Percentiles rank a stretch among this genome's conserved stretches.
Conservation (phyloP, 2,113 vertebrate genomes). For the Daubentonia madagascariensis region DNA sequence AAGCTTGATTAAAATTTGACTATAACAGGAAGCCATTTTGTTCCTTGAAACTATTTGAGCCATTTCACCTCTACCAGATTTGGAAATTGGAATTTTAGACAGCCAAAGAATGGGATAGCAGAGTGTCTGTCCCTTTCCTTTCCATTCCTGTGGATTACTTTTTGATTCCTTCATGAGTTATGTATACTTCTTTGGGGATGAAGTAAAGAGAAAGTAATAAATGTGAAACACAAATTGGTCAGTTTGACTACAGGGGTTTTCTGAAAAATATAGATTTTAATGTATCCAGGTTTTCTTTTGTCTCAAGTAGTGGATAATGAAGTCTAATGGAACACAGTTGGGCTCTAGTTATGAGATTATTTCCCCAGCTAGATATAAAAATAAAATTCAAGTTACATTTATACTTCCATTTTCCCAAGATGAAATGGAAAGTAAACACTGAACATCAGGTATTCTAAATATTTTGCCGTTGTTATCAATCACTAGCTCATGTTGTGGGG, state of each 20-base stretch:
- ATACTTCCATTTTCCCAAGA: neutral
- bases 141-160: neutral
- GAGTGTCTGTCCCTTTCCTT: neutral
- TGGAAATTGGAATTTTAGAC: neutral
- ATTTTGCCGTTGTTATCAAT: neutral
- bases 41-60: neutral
- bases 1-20: neutral
- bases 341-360: neutral
- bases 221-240: neutral
- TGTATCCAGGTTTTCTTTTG: neutral
- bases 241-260: neutral
- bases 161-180: neutral
- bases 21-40: neutral
- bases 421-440: neutral
- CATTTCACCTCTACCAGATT: neutral
- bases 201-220: conserved; percentile 4
- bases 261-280: neutral
- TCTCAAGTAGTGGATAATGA: neutral
- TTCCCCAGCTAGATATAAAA: neutral
- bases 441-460: neutral
- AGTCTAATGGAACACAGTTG: neutral
- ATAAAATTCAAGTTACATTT: neutral
- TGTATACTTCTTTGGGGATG: neutral
- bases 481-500: neutral
- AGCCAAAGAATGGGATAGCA: neutral